Base-by-base conservation (phyloP, 2,797 vertebrate genomes). In the Melanogrammus aeglefinus region DNA sequence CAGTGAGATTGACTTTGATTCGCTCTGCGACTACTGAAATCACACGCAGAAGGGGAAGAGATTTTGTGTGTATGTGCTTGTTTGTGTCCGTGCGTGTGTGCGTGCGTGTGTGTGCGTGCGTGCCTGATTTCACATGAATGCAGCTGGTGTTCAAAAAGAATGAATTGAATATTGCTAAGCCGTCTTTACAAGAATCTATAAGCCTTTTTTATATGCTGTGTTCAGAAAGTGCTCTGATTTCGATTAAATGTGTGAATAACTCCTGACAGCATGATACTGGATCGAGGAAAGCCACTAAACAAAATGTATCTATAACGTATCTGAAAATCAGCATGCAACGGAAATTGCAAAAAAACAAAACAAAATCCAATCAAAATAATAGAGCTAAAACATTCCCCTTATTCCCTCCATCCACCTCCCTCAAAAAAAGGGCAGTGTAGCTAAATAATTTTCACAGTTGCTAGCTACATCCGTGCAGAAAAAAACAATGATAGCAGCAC, bases 361-460 rank as follows among this genome's bases (percentile, higher is more conserved):
- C 1, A 27, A 66, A n/a, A 69, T 16, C 16, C 69, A 77, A 36
- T 80, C 47, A 31, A 77, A 70, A 84, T 70, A 27, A 63, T 36
- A 31, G 10, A 31, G 44, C 66, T 78, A 51, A 51, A 51, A 51
- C 47, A 51, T 12, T 12, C 10, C 9, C 3, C 2, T 44, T 44
- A 44, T 44, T 44, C 13, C 41, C 41, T 44, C 41, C 10, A 44
- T 12, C 12, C 41, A 44, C 41, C 41, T 13, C 41, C 47, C 47
- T 51, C 3, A 39, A 33, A 69, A 69, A 72, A 76, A 75, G 81
- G 80, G 80, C 13, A 57, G 29, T 41, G 75, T 39, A 36, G 38
- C 10, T 27, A 74, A 75, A 84, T 84, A 84, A 85, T 83, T 81
- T 81, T 73, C 14, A 78, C 14, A 78, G 79, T 44, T 77, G 75